Evolutionary conservation across 2,797 vertebrate species (phyloP).

Genomic region (Malacoraja senta): DNA sequence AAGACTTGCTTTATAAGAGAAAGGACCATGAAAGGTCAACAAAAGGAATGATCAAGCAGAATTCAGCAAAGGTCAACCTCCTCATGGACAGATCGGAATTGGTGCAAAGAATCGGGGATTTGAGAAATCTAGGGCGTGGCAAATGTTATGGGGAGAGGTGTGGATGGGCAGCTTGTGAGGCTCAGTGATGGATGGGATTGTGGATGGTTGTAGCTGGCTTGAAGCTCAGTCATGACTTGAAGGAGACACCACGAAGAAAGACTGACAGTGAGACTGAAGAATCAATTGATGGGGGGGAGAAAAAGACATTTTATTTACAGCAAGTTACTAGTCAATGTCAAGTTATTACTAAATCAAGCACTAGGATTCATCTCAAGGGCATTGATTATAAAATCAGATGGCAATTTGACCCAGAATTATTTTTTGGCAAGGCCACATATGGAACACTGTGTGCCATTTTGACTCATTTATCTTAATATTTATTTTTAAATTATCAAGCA

Average conservation of each 20-base stretch:
- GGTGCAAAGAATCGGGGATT: background rate
- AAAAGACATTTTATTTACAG: background rate
- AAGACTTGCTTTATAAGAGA: background rate
- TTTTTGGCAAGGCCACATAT: conserved; percentile 22
- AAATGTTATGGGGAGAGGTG: background rate
- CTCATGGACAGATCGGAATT: background rate
- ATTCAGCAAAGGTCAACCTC: background rate
- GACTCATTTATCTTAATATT: background rate
- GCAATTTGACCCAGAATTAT: background rate
- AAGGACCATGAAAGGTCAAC: background rate
- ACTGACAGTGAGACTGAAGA: background rate
- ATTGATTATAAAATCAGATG: background rate
- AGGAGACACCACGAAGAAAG: background rate
- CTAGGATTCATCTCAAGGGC: conserved; percentile 24
- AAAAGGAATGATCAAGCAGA: background rate
- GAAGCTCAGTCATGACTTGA: background rate
- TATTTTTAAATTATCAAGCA: background rate
- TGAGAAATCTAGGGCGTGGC: background rate
- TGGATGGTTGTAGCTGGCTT: background rate
- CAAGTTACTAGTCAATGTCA: conserved; percentile 1
- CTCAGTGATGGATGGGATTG: background rate
- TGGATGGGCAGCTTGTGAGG: background rate
- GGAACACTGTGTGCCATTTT: conserved; percentile 20
- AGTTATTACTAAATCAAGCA: background rate
- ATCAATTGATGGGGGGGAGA: background rate